A percentile compares a stretch with the other conserved stretches of the same genome.
phyloP scores from a whole-genome alignment of 2,113 vertebrate species.

The Heterotilapia buettikoferi region DNA sequence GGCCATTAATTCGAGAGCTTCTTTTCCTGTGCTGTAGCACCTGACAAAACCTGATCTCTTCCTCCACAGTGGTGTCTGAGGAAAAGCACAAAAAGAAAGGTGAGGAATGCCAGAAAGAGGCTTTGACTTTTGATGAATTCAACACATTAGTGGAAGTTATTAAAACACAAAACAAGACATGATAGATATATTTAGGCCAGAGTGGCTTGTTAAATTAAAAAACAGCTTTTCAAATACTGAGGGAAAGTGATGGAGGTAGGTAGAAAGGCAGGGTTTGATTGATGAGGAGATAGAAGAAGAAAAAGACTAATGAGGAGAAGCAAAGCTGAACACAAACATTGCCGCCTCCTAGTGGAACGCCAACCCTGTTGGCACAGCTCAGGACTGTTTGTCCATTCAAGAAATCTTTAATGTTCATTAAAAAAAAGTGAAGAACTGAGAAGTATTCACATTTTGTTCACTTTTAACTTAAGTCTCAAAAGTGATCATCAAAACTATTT shows the following conservation, averaged over 20 bases:
- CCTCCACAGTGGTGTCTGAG: not conserved
- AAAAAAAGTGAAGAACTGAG: not conserved
- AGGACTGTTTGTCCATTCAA: not conserved
- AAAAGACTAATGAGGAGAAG: not conserved
- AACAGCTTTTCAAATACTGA: not conserved
- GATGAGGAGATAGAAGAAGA: not conserved
- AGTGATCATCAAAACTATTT: not conserved
- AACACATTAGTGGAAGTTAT: not conserved
- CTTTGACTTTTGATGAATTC: not conserved
- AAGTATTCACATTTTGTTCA: not conserved
- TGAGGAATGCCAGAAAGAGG: not conserved
- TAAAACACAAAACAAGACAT: not conserved
- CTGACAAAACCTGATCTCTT: slow-evolving; percentile 24
- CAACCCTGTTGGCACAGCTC: not conserved
- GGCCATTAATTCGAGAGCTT: slow-evolving; percentile 28
- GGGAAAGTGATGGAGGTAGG: not conserved
- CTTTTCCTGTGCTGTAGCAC: not conserved
- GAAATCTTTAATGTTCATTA: not conserved
- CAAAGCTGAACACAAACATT: not conserved
- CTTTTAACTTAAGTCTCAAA: fast-evolving
- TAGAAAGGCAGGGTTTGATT: fast-evolving
- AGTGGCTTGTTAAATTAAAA: not conserved
- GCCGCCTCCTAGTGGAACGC: slow-evolving; percentile 43
- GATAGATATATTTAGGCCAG: not conserved
- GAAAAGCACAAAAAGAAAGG: not conserved